phyloP scores from a whole-genome alignment of 2,888 invertebrate species.

The Gisinianus flammeolus region DNA sequence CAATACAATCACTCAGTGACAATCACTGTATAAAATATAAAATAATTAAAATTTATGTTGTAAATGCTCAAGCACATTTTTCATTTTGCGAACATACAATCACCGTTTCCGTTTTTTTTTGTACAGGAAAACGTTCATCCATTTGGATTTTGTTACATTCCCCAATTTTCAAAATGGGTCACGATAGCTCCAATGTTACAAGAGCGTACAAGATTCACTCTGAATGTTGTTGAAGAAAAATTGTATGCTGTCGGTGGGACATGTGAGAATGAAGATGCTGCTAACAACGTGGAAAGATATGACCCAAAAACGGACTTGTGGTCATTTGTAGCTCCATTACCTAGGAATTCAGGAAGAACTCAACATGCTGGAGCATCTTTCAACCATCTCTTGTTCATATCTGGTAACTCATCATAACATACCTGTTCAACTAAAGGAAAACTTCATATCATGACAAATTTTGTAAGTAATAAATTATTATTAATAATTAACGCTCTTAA shows the following conservation, averaged over 20 bases:
- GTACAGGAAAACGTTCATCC: conserved; percentile 75
- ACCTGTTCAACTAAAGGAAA: background rate
- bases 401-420: conserved; percentile 57
- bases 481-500: too few species aligned
- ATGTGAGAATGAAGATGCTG: conserved; percentile 64
- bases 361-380: conserved; percentile 68
- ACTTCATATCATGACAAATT: background rate
- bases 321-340: conserved; percentile 67
- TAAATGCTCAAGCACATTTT: background rate
- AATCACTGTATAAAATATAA: background rate
- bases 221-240: conserved; percentile 65
- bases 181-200: conserved; percentile 71
- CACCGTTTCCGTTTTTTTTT: background rate
- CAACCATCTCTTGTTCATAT: conserved; percentile 60
- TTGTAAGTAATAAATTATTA: too few species aligned
- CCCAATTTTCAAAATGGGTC: conserved; percentile 70
- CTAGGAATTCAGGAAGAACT: conserved; percentile 65
- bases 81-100: background rate
- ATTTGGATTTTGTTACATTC: conserved; percentile 72
- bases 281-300: conserved; percentile 66
- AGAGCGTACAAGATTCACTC: conserved; percentile 71
- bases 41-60: background rate
- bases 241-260: conserved; percentile 72
- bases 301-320: conserved; percentile 68
- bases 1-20: background rate